phyloP scores from a whole-genome alignment of 2,113 vertebrate genomes.

The Sinocyclocheilus anshuiensis region DNA sequence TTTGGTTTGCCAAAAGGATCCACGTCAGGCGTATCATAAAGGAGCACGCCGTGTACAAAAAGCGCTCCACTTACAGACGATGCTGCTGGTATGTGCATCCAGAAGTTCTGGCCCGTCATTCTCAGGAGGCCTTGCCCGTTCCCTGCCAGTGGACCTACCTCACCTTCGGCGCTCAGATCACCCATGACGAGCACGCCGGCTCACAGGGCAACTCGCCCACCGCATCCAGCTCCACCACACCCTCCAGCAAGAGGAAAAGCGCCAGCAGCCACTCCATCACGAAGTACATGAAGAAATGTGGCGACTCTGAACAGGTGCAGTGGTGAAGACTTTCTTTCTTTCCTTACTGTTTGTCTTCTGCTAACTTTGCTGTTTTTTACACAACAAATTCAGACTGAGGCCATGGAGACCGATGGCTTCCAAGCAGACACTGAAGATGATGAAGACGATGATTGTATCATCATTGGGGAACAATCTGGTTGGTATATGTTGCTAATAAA shows the following conservation, averaged over 20 bases:
- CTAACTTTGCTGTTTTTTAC: not conserved
- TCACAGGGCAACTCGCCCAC: slow-evolving; percentile 72
- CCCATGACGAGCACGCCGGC: slow-evolving; percentile 77
- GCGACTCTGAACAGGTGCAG: slow-evolving; percentile 77
- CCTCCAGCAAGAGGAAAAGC: slow-evolving; percentile 81
- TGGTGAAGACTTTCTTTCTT: not conserved
- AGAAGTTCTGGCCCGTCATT: slow-evolving; percentile 82
- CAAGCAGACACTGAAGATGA: slow-evolving; percentile 94
- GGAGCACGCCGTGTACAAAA: slow-evolving; percentile 89
- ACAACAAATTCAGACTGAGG: slow-evolving; percentile 65
- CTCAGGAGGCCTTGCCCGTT: slow-evolving; percentile 84
- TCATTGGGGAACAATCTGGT: slow-evolving; percentile 79
- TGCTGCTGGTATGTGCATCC: slow-evolving; percentile 92
- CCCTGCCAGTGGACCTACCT: slow-evolving; percentile 92
- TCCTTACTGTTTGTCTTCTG: not conserved
- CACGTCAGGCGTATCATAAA: slow-evolving; percentile 87
- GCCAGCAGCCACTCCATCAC: slow-evolving; percentile 90
- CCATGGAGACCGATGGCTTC: slow-evolving; percentile 87
- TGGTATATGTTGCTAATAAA: slow-evolving; percentile 52
- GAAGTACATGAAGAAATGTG: slow-evolving; percentile 89
- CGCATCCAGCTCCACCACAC: slow-evolving; percentile 58
- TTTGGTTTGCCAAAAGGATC: slow-evolving; percentile 75
- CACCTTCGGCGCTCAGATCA: slow-evolving; percentile 76
- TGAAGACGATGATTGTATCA: slow-evolving; percentile 83
- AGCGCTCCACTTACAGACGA: slow-evolving; percentile 82